Percentiles rank a stretch among this genome's conserved stretches.
Conservation (phyloP, 2,888 invertebrate species). For the Drosophila stalkeri region DNA sequence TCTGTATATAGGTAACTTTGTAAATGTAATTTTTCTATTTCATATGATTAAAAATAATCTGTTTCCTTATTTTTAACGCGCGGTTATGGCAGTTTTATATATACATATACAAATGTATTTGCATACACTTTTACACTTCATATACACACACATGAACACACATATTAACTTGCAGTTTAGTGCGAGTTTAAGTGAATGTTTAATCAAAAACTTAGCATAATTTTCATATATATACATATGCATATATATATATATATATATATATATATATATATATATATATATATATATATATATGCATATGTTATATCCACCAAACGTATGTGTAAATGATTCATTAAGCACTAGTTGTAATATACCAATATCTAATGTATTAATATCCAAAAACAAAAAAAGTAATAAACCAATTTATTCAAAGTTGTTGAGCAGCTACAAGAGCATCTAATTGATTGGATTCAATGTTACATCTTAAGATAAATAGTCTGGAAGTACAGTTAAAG, state of each 20-base stretch:
- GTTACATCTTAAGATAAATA: background rate
- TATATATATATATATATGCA: constrained; percentile 19
- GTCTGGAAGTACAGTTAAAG: background rate
- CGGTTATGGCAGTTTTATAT: constrained; percentile 69
- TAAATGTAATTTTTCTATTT: constrained; percentile 46
- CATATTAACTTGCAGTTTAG: constrained; percentile 30
- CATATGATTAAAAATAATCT: constrained; percentile 17
- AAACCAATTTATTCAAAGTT: constrained; percentile 64
- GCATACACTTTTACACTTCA: constrained; percentile 22
- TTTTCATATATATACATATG: constrained; percentile 42
- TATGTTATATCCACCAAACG: constrained; percentile 67
- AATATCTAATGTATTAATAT: constrained; percentile 67
- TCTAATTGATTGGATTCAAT: background rate
- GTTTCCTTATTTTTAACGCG: constrained; percentile 38
- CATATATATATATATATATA: constrained; percentile 12
- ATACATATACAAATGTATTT: constrained; percentile 31
- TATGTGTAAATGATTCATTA: constrained; percentile 64
- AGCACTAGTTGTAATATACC: constrained; percentile 62
- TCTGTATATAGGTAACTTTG: constrained; percentile 64
- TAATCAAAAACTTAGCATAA: constrained; percentile 67
- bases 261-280: constrained; percentile 13
- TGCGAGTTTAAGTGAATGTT: constrained; percentile 49
- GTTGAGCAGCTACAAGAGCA: constrained; percentile 54
- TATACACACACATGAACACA: constrained; percentile 20
- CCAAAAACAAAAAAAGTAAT: constrained; percentile 45